Evolutionary conservation across 2,113 vertebrate genomes (phyloP).

Genomic region (Apodemus speciosus): DNA sequence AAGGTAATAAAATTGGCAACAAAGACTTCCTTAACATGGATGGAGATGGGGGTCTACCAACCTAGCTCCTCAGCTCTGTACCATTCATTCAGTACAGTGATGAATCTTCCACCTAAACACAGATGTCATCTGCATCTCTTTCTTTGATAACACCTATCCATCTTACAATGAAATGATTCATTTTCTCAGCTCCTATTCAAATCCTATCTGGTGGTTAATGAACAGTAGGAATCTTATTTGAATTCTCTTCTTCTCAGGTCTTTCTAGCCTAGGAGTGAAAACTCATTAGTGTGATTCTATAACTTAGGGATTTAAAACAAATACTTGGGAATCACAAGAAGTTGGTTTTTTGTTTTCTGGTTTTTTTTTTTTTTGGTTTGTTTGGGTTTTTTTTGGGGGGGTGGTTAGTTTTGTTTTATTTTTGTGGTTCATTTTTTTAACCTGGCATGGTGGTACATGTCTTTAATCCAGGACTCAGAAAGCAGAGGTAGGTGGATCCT

Average conservation of each 20-base stretch:
- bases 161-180: background rate
- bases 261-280: conserved; percentile 2
- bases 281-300: background rate
- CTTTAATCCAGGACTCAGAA: background rate
- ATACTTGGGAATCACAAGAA: background rate
- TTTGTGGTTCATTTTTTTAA: background rate
- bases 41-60: background rate
- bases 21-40: background rate
- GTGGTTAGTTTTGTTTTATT: background rate
- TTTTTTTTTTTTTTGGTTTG: too few relatives aligned
- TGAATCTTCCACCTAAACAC: background rate
- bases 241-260: background rate
- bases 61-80: background rate
- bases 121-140: background rate
- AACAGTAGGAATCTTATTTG: background rate
- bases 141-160: background rate
- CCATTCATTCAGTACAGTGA: background rate
- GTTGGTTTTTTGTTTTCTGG: background rate
- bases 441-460: background rate
- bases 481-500: background rate
- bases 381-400: background rate
- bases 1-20: background rate
- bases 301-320: background rate
- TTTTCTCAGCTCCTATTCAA: background rate
- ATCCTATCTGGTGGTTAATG: background rate